Percentiles rank a stretch among this genome's conserved stretches.
phyloP scores from a whole-genome alignment of 1,140 invertebrate genomes.

The Tetraneura akinire region DNA sequence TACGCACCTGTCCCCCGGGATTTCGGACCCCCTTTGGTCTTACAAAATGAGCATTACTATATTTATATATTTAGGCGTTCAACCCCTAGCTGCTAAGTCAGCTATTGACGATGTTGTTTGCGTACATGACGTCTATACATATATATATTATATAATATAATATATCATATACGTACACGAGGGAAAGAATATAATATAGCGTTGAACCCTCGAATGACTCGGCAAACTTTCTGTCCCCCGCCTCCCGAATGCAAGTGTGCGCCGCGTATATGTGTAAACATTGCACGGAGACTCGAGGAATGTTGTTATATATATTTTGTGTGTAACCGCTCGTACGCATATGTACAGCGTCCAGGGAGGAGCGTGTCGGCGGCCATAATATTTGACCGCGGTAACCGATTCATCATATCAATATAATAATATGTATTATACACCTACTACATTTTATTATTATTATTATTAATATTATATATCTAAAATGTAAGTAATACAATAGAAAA shows the following conservation, averaged over 20 bases:
- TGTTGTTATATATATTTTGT: too few relatives aligned
- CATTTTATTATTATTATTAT: neutral
- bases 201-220: slow-evolving; percentile 5
- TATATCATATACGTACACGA: too few relatives aligned
- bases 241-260: neutral
- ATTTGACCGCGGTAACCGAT: slow-evolving; percentile 30
- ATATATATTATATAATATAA: too few relatives aligned
- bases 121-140: neutral
- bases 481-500: too few relatives aligned
- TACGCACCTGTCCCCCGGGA: slow-evolving; percentile 24
- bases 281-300: slow-evolving; percentile 11
- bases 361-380: slow-evolving; percentile 13
- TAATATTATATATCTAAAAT: too few relatives aligned
- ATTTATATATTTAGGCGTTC: neutral
- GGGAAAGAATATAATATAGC: neutral
- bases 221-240: slow-evolving; percentile 6
- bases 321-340: too few relatives aligned
- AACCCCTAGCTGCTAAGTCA: neutral
- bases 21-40: slow-evolving; percentile 3
- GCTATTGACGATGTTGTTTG: slow-evolving; percentile 24
- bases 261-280: neutral
- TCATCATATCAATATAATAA: slow-evolving; percentile 1
- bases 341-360: neutral
- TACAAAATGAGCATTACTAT: neutral
- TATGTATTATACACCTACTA: too few relatives aligned